Evolutionary conservation across 2,113 vertebrate species (phyloP), one percentile per base, ranked within the genome.

Genomic region (Leiothrix lutea): DNA sequence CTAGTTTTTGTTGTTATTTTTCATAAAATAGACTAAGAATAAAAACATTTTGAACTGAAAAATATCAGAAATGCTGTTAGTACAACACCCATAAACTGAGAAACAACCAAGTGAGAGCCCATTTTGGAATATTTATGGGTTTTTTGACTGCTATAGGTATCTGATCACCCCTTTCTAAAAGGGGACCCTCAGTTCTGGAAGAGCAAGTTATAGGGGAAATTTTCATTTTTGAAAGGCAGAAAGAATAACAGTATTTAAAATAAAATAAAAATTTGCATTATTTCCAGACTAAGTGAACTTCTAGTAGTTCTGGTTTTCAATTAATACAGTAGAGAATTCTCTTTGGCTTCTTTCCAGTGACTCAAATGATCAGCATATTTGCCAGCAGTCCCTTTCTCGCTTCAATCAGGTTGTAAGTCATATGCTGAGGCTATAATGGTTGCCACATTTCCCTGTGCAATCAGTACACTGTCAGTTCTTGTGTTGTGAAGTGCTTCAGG

Each of bases 361-460:
- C 56, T 92, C 51, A 86, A 79, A 88, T 56, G 19, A 58, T 86
- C 60, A 47, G 38, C 35, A 5, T 83, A 83, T 64, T 83, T 93
- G 61, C 67, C 93, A 93, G 6, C 56, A 86, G 60, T 48, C 62
- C 14, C 35, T 91, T 87, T 94, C 67, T 93, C 75, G 70, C 74
- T 96, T 87, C 78, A 94, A 47, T 89, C 57, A 82, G 90, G 70
- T 83, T 90, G 54, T 67, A 94, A 48, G 67, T 77, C 71, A 61
- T 93, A 44, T 0, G 0, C 66, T 80, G 57, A 65, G 58, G 33
- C 40, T 74, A 79, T 95, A 96, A 95, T 92, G 78, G 54, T 92
- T 95, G 93, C 90, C 84, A 91, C 81, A 88, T 95, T 95, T 92
- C 72, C 64, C 74, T 67, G 28, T 94, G 67, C 60, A 91, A 40